These are phyloP conservation scores for Lasiurus borealis DNA, from an alignment of 2,113 vertebrate species.

Conservation along the genomic window DNA sequence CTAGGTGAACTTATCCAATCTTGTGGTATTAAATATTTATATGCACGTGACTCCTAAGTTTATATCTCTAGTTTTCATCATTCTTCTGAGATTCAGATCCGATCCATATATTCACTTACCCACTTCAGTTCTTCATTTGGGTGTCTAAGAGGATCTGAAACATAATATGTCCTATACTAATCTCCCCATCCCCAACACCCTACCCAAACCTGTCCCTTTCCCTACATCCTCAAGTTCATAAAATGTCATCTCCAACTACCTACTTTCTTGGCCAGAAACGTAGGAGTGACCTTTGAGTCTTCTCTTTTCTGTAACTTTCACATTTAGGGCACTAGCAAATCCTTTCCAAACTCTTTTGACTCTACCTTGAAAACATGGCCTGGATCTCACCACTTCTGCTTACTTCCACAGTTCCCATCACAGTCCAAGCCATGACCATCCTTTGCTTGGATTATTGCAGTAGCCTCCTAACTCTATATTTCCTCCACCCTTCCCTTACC, in stretches of 20 bases:
- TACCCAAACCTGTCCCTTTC: neutral
- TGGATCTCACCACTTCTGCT: neutral
- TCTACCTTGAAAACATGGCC: neutral
- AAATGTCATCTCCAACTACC: neutral
- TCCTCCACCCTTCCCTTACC: neutral
- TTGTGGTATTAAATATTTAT: neutral
- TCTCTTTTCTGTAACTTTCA: neutral
- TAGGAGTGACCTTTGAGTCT: neutral
- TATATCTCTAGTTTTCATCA: constrained; percentile 15
- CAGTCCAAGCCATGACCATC: neutral
- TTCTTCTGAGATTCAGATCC: neutral
- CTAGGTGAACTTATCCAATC: neutral
- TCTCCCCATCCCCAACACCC: neutral
- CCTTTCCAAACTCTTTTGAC: no score
- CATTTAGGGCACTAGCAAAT: neutral
- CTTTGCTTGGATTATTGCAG: neutral
- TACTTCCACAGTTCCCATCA: neutral
- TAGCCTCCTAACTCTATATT: neutral
- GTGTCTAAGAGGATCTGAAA: neutral
- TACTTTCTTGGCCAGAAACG: neutral
- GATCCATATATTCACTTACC: neutral
- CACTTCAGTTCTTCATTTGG: neutral
- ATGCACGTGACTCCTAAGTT: neutral
- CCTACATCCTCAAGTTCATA: neutral
- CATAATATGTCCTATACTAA: neutral